A percentile compares a stretch with the other conserved stretches of the same genome.
Evolutionary conservation across 2,888 invertebrate genomes (phyloP).

Genomic region (Drosophila subsilvestris): DNA sequence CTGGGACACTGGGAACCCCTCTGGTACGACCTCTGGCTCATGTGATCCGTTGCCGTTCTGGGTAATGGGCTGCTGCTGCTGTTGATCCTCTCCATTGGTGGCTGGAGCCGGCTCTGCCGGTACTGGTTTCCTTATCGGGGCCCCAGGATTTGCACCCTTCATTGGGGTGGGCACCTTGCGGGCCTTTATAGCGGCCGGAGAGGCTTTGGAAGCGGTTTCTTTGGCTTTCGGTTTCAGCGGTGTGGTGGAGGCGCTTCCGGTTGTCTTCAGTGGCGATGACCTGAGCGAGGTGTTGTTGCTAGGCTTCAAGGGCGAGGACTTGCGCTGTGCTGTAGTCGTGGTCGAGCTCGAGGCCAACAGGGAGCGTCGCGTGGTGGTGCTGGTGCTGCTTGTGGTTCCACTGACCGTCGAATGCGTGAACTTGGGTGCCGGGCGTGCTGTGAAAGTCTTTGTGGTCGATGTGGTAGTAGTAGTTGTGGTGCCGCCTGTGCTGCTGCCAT

Average conservation of each 20-base stretch:
- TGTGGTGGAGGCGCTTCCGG: slow-evolving; percentile 41
- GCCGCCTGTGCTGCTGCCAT: slow-evolving; percentile 14
- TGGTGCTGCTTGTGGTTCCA: slow-evolving; percentile 43
- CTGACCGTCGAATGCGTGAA: slow-evolving; percentile 55
- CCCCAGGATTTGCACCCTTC: slow-evolving; percentile 33
- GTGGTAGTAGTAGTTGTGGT: slow-evolving; percentile 59
- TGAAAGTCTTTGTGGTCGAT: slow-evolving; percentile 76
- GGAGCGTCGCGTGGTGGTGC: slow-evolving; percentile 51
- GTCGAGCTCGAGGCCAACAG: slow-evolving; percentile 29
- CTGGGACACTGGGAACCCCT: slow-evolving; percentile 16
- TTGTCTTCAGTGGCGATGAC: slow-evolving; percentile 42
- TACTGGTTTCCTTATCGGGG: slow-evolving; percentile 12
- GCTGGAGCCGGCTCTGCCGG: slow-evolving; percentile 22
- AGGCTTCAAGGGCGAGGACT: slow-evolving; percentile 67
- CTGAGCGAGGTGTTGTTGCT: slow-evolving; percentile 13
- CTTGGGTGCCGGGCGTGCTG: slow-evolving; percentile 81
- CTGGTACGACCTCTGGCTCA: slow-evolving; percentile 1
- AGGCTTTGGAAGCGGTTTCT: slow-evolving; percentile 61
- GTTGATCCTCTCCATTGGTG: slow-evolving; percentile 49
- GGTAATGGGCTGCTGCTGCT: slow-evolving; percentile 24
- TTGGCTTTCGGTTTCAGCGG: slow-evolving; percentile 72
- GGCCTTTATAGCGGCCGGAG: slow-evolving; percentile 51
- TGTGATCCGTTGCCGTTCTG: slow-evolving; percentile 35
- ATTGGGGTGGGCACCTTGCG: slow-evolving; percentile 43
- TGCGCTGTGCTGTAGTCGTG: slow-evolving; percentile 57